Base-by-base conservation (phyloP, 2,888 invertebrate species). In the Synanthedon vespiformis region DNA sequence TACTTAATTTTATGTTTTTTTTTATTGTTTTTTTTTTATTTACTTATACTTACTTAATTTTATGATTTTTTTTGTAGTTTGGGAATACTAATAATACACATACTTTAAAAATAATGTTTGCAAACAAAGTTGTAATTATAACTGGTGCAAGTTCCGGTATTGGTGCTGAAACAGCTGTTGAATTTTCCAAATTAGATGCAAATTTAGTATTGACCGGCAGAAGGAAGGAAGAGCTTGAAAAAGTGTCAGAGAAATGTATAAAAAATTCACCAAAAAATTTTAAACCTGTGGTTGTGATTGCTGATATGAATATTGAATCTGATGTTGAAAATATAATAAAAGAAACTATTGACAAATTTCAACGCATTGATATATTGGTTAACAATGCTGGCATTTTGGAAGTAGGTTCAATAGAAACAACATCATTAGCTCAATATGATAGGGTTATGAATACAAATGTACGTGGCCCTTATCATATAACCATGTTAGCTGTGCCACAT, bases 341-440 rank as follows among this genome's bases (percentile, higher is more conserved):
- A 47, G 78, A 87, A 14, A 92, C 94, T 0, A 78, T 95, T 10
- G 80, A 89, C 13, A 89, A 90, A 57, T 94, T 89, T 67, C 89
- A 90, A 1, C 90, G 89, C 68, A 73, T 96, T 6, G 94, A 96
- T 81, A 89, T 95, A 40, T 76, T 96, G 47, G 89, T 96, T 0
- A 96, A 97, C 73, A 95, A 94, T 83, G 97, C 97, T 51, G 98
- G 97, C n/a, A 89, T 94, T 51, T 74, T 96, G 41, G 93, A 93
- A 71, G 76, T 80, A 3, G 97, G 97, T 4, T 87, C 90, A 3
- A 95, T 97, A 63, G 96, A 97, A 80, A 92, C 89, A 52, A 94
- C 96, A 0, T 90, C 90, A 18, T 65, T 97, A 55, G 93, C 92
- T 18, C 95, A 96, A 68, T 97, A 92, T 70, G 98, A 98, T 71